A percentile compares a stretch with the other conserved stretches of the same genome.
These are phyloP conservation scores for Eupithecia dodoneata DNA, from an alignment of 2,888 invertebrate genomes.

Conservation along the genomic window DNA sequence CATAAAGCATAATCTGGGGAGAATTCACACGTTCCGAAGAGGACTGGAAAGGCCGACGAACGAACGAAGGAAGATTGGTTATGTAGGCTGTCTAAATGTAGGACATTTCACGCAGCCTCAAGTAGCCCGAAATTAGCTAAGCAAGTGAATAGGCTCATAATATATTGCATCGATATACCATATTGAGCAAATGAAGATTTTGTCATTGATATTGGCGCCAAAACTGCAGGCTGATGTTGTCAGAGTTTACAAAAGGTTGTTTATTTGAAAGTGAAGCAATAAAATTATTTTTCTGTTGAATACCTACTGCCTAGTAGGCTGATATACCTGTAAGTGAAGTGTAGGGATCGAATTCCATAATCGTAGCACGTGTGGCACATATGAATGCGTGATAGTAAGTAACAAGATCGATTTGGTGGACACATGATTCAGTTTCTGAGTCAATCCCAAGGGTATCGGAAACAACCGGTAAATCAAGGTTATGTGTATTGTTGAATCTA, in stretches of 20 bases:
- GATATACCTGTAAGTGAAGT: background rate
- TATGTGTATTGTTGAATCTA: constrained; percentile 16
- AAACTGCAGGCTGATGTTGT: too few relatives aligned
- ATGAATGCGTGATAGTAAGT: background rate
- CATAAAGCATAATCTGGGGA: too few relatives aligned
- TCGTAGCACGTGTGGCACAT: background rate
- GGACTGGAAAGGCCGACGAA: too few relatives aligned
- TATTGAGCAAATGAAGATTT: background rate
- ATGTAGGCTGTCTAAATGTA: too few relatives aligned
- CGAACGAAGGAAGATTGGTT: too few relatives aligned
- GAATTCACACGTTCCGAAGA: too few relatives aligned
- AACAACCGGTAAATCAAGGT: background rate
- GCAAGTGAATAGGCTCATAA: background rate
- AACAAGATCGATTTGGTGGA: constrained; percentile 1
- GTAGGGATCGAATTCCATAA: background rate
- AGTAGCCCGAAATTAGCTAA: background rate
- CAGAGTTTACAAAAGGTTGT: too few relatives aligned
- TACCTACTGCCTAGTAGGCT: background rate
- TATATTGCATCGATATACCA: background rate
- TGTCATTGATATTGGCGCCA: too few relatives aligned
- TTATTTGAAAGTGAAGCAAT: too few relatives aligned
- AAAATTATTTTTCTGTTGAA: too few relatives aligned
- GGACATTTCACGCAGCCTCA: background rate
- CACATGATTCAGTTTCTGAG: constrained; percentile 1
- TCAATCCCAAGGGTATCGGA: background rate